These are phyloP conservation scores for Corythoichthys haematopterus DNA, from an alignment of 2,113 vertebrate genomes.

Conservation along the genomic window DNA sequence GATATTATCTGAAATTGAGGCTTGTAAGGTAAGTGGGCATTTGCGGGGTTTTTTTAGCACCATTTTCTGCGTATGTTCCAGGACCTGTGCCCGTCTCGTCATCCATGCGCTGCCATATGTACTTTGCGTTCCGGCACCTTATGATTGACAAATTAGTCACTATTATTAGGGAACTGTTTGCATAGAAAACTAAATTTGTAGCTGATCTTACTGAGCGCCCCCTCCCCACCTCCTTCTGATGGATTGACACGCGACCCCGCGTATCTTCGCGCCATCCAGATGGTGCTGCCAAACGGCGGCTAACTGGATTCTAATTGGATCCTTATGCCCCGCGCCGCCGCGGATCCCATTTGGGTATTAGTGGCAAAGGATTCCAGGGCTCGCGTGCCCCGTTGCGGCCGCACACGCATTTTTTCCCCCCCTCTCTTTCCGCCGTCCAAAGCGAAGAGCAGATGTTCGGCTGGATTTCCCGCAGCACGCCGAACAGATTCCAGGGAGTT, in stretches of 20 bases:
- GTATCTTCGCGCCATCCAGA: conserved; percentile 53
- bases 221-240: conserved; percentile 21
- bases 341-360: conserved; percentile 62
- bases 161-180: too few relatives aligned
- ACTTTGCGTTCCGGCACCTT: too few relatives aligned
- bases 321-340: conserved; percentile 46
- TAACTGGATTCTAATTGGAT: conserved; percentile 50
- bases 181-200: conserved; percentile 16
- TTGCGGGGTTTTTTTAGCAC: too few relatives aligned
- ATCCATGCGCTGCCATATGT: too few relatives aligned
- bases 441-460: conserved; percentile 71
- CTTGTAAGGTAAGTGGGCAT: too few relatives aligned
- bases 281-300: conserved; percentile 45
- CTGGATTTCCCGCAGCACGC: conserved; percentile 65
- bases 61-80: too few relatives aligned
- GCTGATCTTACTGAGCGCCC: conserved; percentile 27
- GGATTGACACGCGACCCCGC: conserved; percentile 49
- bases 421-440: conserved; percentile 63
- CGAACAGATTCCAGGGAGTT: neutral
- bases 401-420: conserved; percentile 52
- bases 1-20: too few relatives aligned
- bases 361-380: conserved; percentile 61
- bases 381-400: conserved; percentile 64
- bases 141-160: too few relatives aligned
- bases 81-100: too few relatives aligned